Evolutionary conservation across 2,888 invertebrate species (phyloP), one percentile per base, ranked within the genome.

Genomic region (Ptychoptera contaminata): DNA sequence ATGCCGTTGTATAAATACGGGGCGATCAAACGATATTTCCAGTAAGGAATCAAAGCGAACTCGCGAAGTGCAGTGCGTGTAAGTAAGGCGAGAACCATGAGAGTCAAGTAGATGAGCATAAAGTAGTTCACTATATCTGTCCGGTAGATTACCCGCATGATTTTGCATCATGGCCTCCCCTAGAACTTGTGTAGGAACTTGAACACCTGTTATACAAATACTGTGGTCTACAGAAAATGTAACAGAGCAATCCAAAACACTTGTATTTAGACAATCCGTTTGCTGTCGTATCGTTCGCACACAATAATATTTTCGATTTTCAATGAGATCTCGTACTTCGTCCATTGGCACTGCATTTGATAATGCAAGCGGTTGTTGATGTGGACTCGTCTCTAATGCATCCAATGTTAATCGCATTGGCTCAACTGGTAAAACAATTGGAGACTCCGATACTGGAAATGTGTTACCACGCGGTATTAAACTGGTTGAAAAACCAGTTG

Each of bases 201-300:
- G 64, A 1, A 64, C 62, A 32, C 66, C 87, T 51, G 77, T 71
- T 40, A 85, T 71, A 58, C 82, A 82, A 53, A 87, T 80, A 58
- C 82, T 82, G 58, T 78, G 80, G 58, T 85, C 82, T 40, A 83
- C 85, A 57, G 78, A 79, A 60, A 87, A 85, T 2, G 84, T 82
- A 29, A 85, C 74, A 11, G 79, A 78, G 57, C 82, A 82, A 60
- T 86, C 85, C 40, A 85, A 70, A 23, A 78, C 79, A 53, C 79
- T 78, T 12, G 76, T 76, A 61, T 85, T 86, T 55, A 79, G 71
- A 54, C 81, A 80, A 58, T 82, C 80, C 0, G 78, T 79, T 56
- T 77, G 75, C 51, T 76, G 75, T 11, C 77, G 64, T 42, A 81
- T 69, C 37, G 76, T 71, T 36, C 84, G 71, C 50, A 73, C 71